Evolutionary conservation across 2,888 invertebrate genomes (phyloP), one percentile per base, ranked within the genome.

Genomic region (Tholera decimalis): DNA sequence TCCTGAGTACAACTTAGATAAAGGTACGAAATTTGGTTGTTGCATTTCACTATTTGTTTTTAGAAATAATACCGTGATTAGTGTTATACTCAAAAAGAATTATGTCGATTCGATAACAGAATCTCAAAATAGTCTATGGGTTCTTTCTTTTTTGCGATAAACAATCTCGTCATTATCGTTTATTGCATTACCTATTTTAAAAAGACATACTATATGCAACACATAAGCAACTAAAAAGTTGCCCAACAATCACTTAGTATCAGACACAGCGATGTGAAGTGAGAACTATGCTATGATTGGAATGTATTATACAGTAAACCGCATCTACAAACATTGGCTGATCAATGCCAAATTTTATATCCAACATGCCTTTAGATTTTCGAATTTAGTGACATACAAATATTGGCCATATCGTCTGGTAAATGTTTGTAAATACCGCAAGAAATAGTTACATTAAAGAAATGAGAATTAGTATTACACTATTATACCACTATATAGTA

Each of bases 281-380:
- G 66, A 77, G n/a, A 68, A 68, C 57, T 79, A 80, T 47, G 37
- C 67, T 76, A 80, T 61, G 57, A 76, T 66, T 80, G 80, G 80
- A 80, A 80, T 80, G 80, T 77, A 79, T 77, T 35, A 72, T 71
- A 76, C 63, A 61, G 20, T 56, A 41, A 53, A 61, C 53, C 22
- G 43, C 49, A 33, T 11, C 20, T 46, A 57, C 76, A 71, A 65
- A 65, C 41, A 65, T 50, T 65, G 39, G 51, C 3, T 11, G 28
- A 9, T 26, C 47, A 57, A 54, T 11, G 15, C 49, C 53, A 64
- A 44, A 15, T 26, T 51, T 41, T 58, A 20, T 1, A 5, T 46
- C 62, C 30, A 54, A 24, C 22, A 15, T 22, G 8, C 6, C 13
- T 18, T 41, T 11, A 26, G 13, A 18, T 30, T 7, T 49, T 18